Evolutionary conservation across 2,888 invertebrate species (phyloP).

Genomic region (Eupithecia subumbrata): DNA sequence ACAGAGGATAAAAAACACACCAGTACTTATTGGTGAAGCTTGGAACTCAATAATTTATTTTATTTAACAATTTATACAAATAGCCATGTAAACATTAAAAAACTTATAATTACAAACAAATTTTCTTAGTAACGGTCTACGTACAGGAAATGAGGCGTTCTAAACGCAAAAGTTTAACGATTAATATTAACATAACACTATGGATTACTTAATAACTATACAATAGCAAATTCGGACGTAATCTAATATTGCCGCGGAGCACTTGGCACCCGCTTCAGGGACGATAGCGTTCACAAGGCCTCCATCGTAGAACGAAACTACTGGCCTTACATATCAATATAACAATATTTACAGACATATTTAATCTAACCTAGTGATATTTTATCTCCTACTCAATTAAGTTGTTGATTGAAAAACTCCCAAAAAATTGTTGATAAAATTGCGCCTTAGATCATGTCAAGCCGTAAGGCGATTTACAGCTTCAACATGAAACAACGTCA

Average conservation of each 20-base stretch:
- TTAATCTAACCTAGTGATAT: slow-evolving; percentile 6
- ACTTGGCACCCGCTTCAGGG: slow-evolving; percentile 64
- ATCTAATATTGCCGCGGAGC: slow-evolving; percentile 81
- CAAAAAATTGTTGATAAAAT: not conserved
- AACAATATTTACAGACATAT: slow-evolving; percentile 5
- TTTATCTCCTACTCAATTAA: not conserved
- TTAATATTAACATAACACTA: slow-evolving; percentile 57
- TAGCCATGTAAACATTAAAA: slow-evolving; percentile 80
- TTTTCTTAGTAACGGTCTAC: slow-evolving; percentile 55
- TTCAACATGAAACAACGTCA: not conserved
- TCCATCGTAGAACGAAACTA: slow-evolving; percentile 13
- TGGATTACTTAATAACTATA: slow-evolving; percentile 55
- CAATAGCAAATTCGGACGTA: slow-evolving; percentile 74
- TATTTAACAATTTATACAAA: slow-evolving; percentile 80
- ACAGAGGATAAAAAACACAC: slow-evolving; percentile 31
- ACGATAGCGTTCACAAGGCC: slow-evolving; percentile 64
- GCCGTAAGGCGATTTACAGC: not conserved
- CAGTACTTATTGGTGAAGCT: slow-evolving; percentile 57
- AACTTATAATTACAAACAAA: slow-evolving; percentile 75
- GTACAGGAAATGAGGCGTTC: slow-evolving; percentile 73
- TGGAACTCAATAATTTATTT: slow-evolving; percentile 78
- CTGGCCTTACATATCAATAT: slow-evolving; percentile 19
- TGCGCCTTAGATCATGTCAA: not conserved
- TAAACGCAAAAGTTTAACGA: slow-evolving; percentile 78
- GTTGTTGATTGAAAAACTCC: not conserved